A percentile compares a stretch with the other conserved stretches of the same genome.
Conservation (phyloP, 37 sponge, comb jelly and placozoan species). For the Geodia barretti region DNA sequence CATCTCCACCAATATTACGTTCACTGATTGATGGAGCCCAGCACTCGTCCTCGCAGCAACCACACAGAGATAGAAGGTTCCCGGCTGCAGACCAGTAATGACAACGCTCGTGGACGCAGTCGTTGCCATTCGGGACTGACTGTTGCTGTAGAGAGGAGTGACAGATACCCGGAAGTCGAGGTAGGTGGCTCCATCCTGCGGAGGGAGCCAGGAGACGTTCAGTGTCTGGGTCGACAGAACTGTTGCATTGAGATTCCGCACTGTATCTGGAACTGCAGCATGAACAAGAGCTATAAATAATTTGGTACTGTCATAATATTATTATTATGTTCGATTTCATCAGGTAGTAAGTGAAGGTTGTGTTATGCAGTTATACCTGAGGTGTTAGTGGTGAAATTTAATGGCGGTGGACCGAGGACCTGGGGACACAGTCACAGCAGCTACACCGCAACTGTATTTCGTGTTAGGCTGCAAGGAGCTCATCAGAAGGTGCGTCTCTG, state of each 20-base stretch:
- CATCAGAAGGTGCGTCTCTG: neutral
- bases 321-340: no score
- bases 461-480: neutral
- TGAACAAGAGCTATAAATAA: no score
- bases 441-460: neutral
- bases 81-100: slow-evolving; percentile 1
- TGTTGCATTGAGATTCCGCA: neutral
- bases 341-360: no score
- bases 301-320: no score
- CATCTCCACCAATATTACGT: no score
- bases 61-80: neutral
- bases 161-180: neutral
- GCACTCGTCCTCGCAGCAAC: slow-evolving; percentile 18
- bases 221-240: neutral
- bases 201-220: neutral
- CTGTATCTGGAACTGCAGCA: no score
- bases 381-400: no score
- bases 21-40: no score
- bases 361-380: no score
- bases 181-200: no score
- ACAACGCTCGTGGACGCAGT: neutral
- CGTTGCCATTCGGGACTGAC: neutral
- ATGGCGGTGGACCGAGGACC: neutral
- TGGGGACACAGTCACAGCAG: neutral
- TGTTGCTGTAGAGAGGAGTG: neutral